Percentiles rank a stretch among this genome's conserved stretches.
phyloP scores from a whole-genome alignment of 1,140 invertebrate species.

The Agrypnia vestita region DNA sequence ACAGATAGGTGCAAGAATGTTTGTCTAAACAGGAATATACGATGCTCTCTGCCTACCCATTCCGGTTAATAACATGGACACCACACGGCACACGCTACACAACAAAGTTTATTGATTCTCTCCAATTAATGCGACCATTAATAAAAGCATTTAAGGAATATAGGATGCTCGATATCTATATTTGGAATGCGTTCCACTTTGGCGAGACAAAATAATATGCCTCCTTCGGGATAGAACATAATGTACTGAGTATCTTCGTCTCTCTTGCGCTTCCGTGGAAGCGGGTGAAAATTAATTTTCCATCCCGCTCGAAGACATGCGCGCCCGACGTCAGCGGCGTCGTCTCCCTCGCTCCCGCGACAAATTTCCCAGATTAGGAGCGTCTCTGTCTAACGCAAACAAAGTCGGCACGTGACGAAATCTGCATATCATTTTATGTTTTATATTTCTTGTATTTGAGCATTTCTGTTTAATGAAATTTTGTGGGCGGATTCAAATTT shows the following conservation, averaged over 20 bases:
- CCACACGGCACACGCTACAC: too few relatives aligned
- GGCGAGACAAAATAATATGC: too few relatives aligned
- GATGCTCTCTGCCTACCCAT: too few relatives aligned
- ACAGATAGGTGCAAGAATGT: too few relatives aligned
- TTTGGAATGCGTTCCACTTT: too few relatives aligned
- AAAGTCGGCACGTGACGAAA: conserved; percentile 34
- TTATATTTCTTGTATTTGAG: conserved; percentile 7
- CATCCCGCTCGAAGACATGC: conserved; percentile 1
- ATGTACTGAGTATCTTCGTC: not conserved
- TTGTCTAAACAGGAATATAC: too few relatives aligned
- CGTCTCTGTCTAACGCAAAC: conserved; percentile 41
- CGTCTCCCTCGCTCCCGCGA: conserved; percentile 12
- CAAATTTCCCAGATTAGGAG: conserved; percentile 32
- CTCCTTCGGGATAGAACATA: too few relatives aligned
- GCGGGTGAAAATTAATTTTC: not conserved
- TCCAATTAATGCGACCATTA: too few relatives aligned
- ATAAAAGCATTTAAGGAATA: too few relatives aligned
- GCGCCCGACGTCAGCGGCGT: not conserved
- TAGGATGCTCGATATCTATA: too few relatives aligned
- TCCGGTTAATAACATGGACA: too few relatives aligned
- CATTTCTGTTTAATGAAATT: not conserved
- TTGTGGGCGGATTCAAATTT: conserved; percentile 20
- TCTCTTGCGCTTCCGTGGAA: not conserved
- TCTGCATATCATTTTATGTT: conserved; percentile 23
- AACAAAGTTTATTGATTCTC: too few relatives aligned